Percentiles rank a stretch among this genome's conserved stretches.
These are phyloP conservation scores for Drosophila tripunctata DNA, from an alignment of 2,888 invertebrate genomes.

Conservation along the genomic window DNA sequence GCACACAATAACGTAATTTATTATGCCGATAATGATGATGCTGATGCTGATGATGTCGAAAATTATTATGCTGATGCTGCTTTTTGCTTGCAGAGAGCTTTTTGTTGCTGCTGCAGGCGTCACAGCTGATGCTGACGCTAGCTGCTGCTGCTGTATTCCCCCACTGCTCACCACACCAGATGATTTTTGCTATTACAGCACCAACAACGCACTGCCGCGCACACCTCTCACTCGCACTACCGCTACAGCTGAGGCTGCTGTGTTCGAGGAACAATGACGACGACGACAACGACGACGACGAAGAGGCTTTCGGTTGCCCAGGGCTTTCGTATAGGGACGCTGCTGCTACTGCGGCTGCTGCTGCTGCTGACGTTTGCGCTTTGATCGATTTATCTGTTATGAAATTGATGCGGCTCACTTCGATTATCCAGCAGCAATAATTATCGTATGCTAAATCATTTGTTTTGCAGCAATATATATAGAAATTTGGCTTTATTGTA, in stretches of 20 bases:
- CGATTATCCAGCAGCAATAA: conserved; percentile 55
- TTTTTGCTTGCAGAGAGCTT: conserved; percentile 53
- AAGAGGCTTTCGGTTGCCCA: conserved; percentile 46
- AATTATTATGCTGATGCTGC: conserved; percentile 36
- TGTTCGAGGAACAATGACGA: conserved; percentile 36
- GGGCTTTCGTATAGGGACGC: conserved; percentile 54
- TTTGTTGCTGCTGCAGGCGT: conserved; percentile 44
- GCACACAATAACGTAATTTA: conserved; percentile 66
- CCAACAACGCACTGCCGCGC: conserved; percentile 39
- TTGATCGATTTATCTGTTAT: conserved; percentile 68
- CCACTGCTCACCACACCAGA: conserved; percentile 75
- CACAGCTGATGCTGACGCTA: conserved; percentile 62
- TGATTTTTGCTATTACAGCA: conserved; percentile 63
- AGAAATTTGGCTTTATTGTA: conserved; percentile 52
- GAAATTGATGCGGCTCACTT: conserved; percentile 73
- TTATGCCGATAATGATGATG: conserved; percentile 40
- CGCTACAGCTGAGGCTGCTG: no score
- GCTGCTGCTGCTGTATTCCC: conserved; percentile 47
- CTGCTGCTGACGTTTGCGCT: conserved; percentile 49
- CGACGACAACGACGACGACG: no score
- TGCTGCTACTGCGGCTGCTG: no score
- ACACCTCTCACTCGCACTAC: conserved; percentile 23
- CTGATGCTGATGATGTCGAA: conserved; percentile 12
- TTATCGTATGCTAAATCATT: conserved; percentile 17
- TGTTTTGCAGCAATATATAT: conserved; percentile 22